Percentiles rank a stretch among this genome's conserved stretches.
Conservation (phyloP, 2,888 invertebrate species). For the Cheilosia scutellata region DNA sequence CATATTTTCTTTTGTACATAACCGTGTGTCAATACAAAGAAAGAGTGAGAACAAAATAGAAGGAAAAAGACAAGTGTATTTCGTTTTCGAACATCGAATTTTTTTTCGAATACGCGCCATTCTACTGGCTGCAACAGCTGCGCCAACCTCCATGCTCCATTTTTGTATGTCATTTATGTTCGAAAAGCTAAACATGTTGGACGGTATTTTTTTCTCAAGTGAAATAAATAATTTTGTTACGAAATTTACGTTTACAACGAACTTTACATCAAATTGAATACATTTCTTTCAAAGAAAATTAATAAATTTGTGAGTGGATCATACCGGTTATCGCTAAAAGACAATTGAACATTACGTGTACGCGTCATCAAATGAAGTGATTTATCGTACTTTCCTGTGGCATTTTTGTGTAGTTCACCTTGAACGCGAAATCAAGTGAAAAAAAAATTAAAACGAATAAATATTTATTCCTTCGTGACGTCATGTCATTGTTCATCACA, state of each 20-base stretch:
- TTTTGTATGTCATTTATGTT: slow-evolving; percentile 41
- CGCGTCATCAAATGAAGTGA: background rate
- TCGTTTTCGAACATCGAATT: background rate
- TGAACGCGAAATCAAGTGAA: slow-evolving; percentile 36
- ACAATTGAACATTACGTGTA: background rate
- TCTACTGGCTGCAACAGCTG: slow-evolving; percentile 1
- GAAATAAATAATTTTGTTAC: slow-evolving; percentile 20
- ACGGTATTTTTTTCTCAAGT: slow-evolving; percentile 36
- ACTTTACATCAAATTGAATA: slow-evolving; percentile 7
- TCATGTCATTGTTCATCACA: slow-evolving; percentile 62
- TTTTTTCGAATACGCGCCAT: slow-evolving; percentile 25
- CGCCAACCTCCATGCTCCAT: slow-evolving; percentile 11
- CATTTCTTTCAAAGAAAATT: background rate
- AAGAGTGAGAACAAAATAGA: slow-evolving; percentile 26
- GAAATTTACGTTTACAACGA: background rate
- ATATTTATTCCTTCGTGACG: slow-evolving; percentile 52
- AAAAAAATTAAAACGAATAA: slow-evolving; percentile 26
- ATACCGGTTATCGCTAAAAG: background rate
- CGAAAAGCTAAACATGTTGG: slow-evolving; percentile 61
- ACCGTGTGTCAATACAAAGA: slow-evolving; percentile 43
- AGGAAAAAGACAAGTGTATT: background rate
- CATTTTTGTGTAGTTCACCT: slow-evolving; percentile 33
- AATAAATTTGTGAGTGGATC: background rate
- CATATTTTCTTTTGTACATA: background rate
- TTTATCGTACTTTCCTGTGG: background rate